Evolutionary conservation across 1,140 invertebrate genomes (phyloP), one percentile per base, ranked within the genome.

Genomic region (Drosophila navojoa): DNA sequence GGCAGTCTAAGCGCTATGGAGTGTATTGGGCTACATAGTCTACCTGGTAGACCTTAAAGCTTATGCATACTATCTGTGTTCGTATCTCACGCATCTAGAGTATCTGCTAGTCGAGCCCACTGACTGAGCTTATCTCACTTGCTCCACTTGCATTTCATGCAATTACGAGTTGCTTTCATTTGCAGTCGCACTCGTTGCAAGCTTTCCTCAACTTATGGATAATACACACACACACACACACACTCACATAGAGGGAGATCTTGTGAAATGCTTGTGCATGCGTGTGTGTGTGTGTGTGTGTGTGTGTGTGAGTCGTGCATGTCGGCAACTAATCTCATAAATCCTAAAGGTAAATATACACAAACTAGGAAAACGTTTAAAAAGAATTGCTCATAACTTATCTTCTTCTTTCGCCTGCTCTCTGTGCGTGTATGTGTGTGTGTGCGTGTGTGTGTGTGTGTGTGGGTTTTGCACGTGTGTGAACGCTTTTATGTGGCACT

Each of bases 301-400:
- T 58, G 15, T 45, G n/a, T 60, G 40, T 68, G 35, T 38, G 35
- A 10, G 35, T 38, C 45, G 60, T 64, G 71, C 58, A 49, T 58
- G 74, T 71, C 75, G 81, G 78, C 55, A 87, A 82, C 82, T 86
- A 86, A 86, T 86, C 81, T 82, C 82, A 86, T 87, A 86, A 86
- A 86, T 86, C 81, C 78, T 82, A 87, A 87, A 86, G 81, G 81
- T 86, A 86, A 86, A 86, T 80, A 86, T 70, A 84, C 81, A 81
- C 63, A 87, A 86, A 82, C 81, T 81, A 78, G 75, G 63, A 79
- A 73, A 86, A 86, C 79, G 82, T 87, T 86, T 86, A 87, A 87
- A 86, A 87, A 86, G 78, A 86, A 87, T 81, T 87, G 75, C 82
- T 81, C 75, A 81, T 76, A 81, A 78, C 61, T 74, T 87, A 81